Percentiles rank a stretch among this genome's conserved stretches.
These are phyloP conservation scores for Nymphalis urticae DNA, from an alignment of 2,888 invertebrate species.

Conservation along the genomic window DNA sequence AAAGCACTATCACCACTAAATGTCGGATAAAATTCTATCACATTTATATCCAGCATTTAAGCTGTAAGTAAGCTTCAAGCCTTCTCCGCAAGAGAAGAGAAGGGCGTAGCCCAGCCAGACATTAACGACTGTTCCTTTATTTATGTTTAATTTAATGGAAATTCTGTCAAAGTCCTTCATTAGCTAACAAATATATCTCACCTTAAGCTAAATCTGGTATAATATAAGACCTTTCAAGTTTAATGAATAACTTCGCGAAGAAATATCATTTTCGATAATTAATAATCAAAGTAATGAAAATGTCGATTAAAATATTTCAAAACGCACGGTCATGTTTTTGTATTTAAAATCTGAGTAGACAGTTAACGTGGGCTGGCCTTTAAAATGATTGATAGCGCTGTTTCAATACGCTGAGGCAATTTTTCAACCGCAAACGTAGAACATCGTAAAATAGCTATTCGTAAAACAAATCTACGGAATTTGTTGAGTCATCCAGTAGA, in stretches of 20 bases:
- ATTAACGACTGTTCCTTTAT: too few species aligned
- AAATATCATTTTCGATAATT: neutral
- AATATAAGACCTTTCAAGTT: too few species aligned
- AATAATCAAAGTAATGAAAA: constrained; percentile 15
- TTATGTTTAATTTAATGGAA: too few species aligned
- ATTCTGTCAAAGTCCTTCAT: too few species aligned
- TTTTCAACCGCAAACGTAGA: constrained; percentile 32
- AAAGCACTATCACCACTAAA: too few species aligned
- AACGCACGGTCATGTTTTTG: constrained; percentile 15
- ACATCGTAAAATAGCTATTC: constrained; percentile 31
- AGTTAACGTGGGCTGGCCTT: constrained; percentile 11
- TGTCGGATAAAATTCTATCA: too few species aligned
- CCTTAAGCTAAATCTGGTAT: too few species aligned
- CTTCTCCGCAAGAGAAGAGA: too few species aligned
- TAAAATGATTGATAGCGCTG: constrained; percentile 36
- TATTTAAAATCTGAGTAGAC: constrained; percentile 13
- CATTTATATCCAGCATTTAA: too few species aligned
- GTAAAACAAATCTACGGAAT: constrained; percentile 33
- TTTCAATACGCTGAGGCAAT: constrained; percentile 35
- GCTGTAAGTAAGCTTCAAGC: too few species aligned
- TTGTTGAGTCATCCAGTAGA: constrained; percentile 24
- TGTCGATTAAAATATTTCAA: constrained; percentile 11
- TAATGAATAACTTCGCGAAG: neutral
- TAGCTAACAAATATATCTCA: too few species aligned
- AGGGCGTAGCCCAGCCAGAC: too few species aligned